Evolutionary conservation across 37 sponge, comb jelly and placozoan genomes (phyloP), one percentile per base, ranked within the genome.

Genomic region (Chondrosia reniformis): DNA sequence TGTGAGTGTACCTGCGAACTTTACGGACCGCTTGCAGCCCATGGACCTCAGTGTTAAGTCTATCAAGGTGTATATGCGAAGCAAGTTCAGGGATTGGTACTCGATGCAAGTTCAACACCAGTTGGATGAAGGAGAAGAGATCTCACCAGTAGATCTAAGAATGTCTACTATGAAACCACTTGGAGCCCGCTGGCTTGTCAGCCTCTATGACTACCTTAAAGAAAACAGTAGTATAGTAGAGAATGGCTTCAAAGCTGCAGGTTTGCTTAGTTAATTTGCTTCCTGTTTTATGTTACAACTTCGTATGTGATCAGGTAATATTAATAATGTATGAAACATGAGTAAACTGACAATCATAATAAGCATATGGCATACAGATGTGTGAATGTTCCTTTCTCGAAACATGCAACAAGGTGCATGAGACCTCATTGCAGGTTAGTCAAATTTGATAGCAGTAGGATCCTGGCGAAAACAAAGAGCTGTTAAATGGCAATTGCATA

Each of bases 341-440:
- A 56, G 58, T 6, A 56, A 28, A 49, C 54, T 56, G 58, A 56
- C 58, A 56, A 56, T 56, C 58, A 56, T 56, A 56, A 56, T 56
- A 56, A 56, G 58, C 58, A 56, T 56, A 56, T 56, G 58, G 58
- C 58, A 56, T 56, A 56, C 58, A 2, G 58, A 56, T 56, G 58
- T 56, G 58, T 56, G 58, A 56, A 56, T 56, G 58, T 6, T 56
- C 58, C 58, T 28, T 43, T 57, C n/a, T 79, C 80, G 34, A 85
- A 42, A 75, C 86, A 86, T 64, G 56, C 41, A 40, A 75, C 45
- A 17, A 80, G 63, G 75, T 86, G n/a, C n/a, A n/a, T n/a, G 86
- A 38, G 46, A 17, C 58, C 81, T 52, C 81, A 86, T 75, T 69
- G 54, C 67, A 33, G 76, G 28, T 63, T 86, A 66, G 25, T 61